Evolutionary conservation across 2,888 invertebrate genomes (phyloP), one percentile per base, ranked within the genome.

Genomic region (Spisula solida): DNA sequence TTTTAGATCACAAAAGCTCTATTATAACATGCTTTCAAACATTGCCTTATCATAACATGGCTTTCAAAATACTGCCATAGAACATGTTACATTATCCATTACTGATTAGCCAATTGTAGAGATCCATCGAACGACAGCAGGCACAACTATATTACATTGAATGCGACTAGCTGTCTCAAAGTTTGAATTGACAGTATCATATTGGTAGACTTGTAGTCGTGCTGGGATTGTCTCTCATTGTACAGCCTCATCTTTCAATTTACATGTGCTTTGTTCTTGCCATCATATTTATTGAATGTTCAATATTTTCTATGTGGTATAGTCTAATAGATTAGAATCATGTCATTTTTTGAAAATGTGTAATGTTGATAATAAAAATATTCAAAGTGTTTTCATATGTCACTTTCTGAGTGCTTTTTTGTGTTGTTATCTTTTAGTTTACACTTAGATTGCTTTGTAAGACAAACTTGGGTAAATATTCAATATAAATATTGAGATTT

Each of bases 61-160:
- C 41, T 41, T 41, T 41, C 41, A 41, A 41, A 41, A 41, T 41
- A 41, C 8, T 31, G 31, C 75, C 31, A 75, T 75, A 75, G 75
- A 75, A 31, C 75, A 75, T 75, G 75, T 75, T 75, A 34, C 75
- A 75, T 31, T 75, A 75, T 75, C 75, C 75, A 75, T 75, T 75
- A 75, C 75, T 31, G 75, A 29, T 75, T 25, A 75, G 75, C 14
- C 75, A 75, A 75, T 75, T 75, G 75, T 34, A 31, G 34, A 75
- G 18, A 34, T 34, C 75, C 75, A 31, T 31, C 31, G 75, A 31
- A 12, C 31, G 75, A 34, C 75, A 75, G 75, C 31, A 31, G 75
- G 75, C 75, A 34, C 75, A 31, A 75, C 10, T 1, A 75, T 5
- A 34, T 75, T 75, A 14, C 25, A 75, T 75, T 75, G 34, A 31